Conservation (phyloP, 2,888 invertebrate genomes). For the Drosophila pseudotakahashii region DNA sequence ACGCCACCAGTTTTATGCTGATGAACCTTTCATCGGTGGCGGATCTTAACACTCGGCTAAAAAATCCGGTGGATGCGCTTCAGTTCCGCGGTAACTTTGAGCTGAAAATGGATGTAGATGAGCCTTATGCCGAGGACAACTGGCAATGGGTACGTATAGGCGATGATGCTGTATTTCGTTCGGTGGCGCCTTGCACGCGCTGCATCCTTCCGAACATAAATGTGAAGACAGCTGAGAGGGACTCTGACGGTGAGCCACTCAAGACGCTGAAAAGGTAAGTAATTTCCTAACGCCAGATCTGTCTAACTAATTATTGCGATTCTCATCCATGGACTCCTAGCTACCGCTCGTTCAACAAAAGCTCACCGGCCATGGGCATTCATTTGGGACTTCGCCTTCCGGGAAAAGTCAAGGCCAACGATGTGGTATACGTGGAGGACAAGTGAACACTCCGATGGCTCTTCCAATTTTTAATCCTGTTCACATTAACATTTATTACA, state of each 20-base stretch:
- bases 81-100: slow-evolving; percentile 90
- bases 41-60: slow-evolving; percentile 87
- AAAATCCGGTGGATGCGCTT: slow-evolving; percentile 85
- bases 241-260: slow-evolving; percentile 87
- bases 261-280: slow-evolving; percentile 87
- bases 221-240: slow-evolving; percentile 87
- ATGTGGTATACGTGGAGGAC: slow-evolving; percentile 85
- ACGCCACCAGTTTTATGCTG: slow-evolving; percentile 88
- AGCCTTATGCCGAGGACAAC: slow-evolving; percentile 88
- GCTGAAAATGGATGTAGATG: slow-evolving; percentile 86
- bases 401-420: slow-evolving; percentile 85
- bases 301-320: neutral
- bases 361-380: slow-evolving; percentile 85
- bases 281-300: neutral
- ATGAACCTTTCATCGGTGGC: slow-evolving; percentile 88
- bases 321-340: slow-evolving; percentile 32
- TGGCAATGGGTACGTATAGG: slow-evolving; percentile 89
- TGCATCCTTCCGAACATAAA: slow-evolving; percentile 90
- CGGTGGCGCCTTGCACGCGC: slow-evolving; percentile 84
- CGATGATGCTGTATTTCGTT: slow-evolving; percentile 64
- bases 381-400: slow-evolving; percentile 85
- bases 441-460: slow-evolving; percentile 42
- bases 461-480: slow-evolving; percentile 49
- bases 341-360: slow-evolving; percentile 71
- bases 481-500: slow-evolving; percentile 65